These are phyloP conservation scores for Saturnia japonica DNA, from an alignment of 2,888 invertebrate genomes.

Conservation along the genomic window DNA sequence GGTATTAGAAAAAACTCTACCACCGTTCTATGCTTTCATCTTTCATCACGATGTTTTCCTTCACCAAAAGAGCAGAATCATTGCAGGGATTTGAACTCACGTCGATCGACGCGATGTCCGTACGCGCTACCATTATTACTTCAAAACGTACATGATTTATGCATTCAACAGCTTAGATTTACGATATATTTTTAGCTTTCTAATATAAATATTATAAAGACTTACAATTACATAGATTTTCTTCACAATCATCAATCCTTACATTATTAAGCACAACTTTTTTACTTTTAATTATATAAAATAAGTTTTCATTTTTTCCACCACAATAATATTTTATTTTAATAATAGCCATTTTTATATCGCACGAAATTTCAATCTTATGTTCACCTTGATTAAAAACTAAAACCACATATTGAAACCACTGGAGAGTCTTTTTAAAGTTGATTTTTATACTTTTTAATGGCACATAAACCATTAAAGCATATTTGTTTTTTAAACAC, in stretches of 20 bases:
- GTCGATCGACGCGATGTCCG: too few relatives aligned
- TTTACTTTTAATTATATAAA: constrained; percentile 1
- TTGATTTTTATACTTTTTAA: constrained; percentile 44
- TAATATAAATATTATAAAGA: neutral
- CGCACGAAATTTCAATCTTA: constrained; percentile 48
- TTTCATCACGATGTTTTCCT: too few relatives aligned
- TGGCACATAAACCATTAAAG: constrained; percentile 44
- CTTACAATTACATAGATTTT: constrained; percentile 2
- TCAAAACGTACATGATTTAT: neutral
- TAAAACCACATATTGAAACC: constrained; percentile 48
- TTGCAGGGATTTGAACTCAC: too few relatives aligned
- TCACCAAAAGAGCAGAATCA: too few relatives aligned
- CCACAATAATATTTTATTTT: constrained; percentile 31
- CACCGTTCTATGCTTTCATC: too few relatives aligned
- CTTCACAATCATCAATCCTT: neutral
- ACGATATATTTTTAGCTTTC: neutral
- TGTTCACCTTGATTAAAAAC: constrained; percentile 40
- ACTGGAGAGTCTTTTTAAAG: constrained; percentile 39
- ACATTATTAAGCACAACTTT: neutral
- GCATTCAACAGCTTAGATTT: neutral
- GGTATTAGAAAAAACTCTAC: too few relatives aligned
- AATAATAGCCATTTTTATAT: constrained; percentile 50
- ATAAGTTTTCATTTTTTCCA: neutral
- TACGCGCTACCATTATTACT: too few relatives aligned
- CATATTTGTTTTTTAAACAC: constrained; percentile 33